These are phyloP conservation scores for Drosophila pachea DNA, from an alignment of 1,140 invertebrate species.

Conservation along the genomic window DNA sequence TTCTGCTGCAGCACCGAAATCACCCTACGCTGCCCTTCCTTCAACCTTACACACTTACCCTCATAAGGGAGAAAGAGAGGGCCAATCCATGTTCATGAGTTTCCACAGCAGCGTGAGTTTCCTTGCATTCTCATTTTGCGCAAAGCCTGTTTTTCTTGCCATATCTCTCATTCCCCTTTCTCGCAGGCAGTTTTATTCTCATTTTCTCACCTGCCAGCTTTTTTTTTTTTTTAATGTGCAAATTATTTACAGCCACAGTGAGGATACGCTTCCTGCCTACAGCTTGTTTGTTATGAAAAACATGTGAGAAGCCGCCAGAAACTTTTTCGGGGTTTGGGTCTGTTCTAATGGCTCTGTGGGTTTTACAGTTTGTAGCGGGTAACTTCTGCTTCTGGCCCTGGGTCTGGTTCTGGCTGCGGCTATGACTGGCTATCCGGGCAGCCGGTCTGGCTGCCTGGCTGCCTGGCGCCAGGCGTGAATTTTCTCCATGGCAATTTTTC, in stretches of 20 bases:
- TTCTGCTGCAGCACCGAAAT: slow-evolving; percentile 30
- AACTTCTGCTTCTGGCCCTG: too few relatives aligned
- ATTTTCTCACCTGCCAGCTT: slow-evolving; percentile 54
- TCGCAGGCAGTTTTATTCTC: neutral
- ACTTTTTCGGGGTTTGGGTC: slow-evolving; percentile 2
- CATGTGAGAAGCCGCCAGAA: slow-evolving; percentile 42
- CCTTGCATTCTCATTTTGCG: slow-evolving; percentile 15
- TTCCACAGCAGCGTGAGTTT: neutral
- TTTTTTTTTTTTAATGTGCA: slow-evolving; percentile 46
- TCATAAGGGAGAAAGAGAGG: neutral
- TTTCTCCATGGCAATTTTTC: slow-evolving; percentile 65
- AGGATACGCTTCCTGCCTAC: slow-evolving; percentile 25
- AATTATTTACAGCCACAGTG: slow-evolving; percentile 49
- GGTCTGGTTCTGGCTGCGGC: too few relatives aligned
- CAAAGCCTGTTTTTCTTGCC: too few relatives aligned
- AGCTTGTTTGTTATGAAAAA: slow-evolving; percentile 56
- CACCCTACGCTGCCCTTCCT: too few relatives aligned
- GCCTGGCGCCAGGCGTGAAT: slow-evolving; percentile 70
- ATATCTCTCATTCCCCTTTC: too few relatives aligned
- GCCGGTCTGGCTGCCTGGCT: slow-evolving; percentile 31
- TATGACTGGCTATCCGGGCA: slow-evolving; percentile 1
- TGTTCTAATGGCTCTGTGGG: slow-evolving; percentile 31
- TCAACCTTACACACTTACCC: slow-evolving; percentile 2
- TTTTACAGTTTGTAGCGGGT: slow-evolving; percentile 2
- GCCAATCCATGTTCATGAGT: slow-evolving; percentile 19